Conservation (phyloP, 2,888 invertebrate genomes). For the Holacanthella duospinosa region DNA sequence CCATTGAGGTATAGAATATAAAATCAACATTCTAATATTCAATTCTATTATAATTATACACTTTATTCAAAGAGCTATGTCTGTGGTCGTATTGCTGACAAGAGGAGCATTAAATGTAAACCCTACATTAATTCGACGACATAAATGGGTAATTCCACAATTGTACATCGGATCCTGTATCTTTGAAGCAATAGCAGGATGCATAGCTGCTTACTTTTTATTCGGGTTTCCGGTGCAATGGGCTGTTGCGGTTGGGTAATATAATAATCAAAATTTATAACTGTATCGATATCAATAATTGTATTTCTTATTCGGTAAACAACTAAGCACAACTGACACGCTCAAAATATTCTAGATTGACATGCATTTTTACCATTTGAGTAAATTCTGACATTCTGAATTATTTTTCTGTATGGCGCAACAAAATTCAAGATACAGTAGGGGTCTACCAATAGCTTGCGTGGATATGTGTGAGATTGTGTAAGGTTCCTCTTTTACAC, state of each 20-base stretch:
- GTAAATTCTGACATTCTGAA: no score
- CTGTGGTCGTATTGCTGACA: conserved; percentile 30
- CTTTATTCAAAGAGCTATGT: conserved; percentile 12
- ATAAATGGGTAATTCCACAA: conserved; percentile 21
- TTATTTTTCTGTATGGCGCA: no score
- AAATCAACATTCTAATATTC: not conserved
- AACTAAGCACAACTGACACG: no score
- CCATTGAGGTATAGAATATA: conserved; percentile 23
- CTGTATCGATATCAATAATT: no score
- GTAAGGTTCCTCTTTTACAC: no score
- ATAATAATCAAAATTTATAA: not conserved
- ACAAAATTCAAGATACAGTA: no score
- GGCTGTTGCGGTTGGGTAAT: conserved; percentile 30
- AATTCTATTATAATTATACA: not conserved
- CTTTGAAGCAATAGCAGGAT: conserved; percentile 25
- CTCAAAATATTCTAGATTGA: no score
- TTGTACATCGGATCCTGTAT: conserved; percentile 26
- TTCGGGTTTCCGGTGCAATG: conserved; percentile 25
- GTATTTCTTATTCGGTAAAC: not conserved
- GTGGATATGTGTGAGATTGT: no score
- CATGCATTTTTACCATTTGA: no score
- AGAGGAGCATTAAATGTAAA: conserved; percentile 32
- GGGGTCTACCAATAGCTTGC: no score
- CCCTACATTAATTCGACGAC: conserved; percentile 23
- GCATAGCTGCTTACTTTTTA: conserved; percentile 21